Evolutionary conservation across 1,140 invertebrate species (phyloP), one percentile per base, ranked within the genome.

Genomic region (Drosophila ironensis): DNA sequence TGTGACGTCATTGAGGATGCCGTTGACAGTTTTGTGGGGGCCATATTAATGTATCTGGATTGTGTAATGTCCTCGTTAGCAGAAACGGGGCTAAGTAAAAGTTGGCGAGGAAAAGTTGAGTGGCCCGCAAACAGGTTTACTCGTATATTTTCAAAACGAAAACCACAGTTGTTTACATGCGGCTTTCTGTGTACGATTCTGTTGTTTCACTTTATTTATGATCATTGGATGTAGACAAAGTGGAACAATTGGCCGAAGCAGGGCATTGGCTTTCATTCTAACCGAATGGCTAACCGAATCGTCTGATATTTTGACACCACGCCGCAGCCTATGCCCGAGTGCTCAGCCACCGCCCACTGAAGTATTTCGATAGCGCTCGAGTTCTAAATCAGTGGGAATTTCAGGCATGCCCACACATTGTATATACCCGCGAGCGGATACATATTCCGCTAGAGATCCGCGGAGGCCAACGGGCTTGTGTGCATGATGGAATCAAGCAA

Each of bases 401-500:
- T 14, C 5, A 52, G 35, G 20, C 38, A 66, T 33, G 6, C 45
- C 16, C 56, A 37, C 60, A 64, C 37, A 33, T 11, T 11, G 16
- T 16, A 14, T 11, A 54, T n/a, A n/a, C n/a, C n/a, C n/a, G n/a
- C n/a, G n/a, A n/a, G n/a, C n/a, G n/a, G 40, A 63, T 28, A 60
- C 19, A 42, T 5, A 22, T 16, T 40, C 17, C 41, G 22, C 37
- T n/a, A 38, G 45, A 16, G 12, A 25, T 19, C 20, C 28, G 27
- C 9, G 24, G 11, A 42, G 22, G 41, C 17, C 20, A 42, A 20
- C 40, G 30, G 24, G 17, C 40, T 38, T 48, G 22, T 45, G 33
- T 41, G 17, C 68, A 64, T 72, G 57, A 82, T 82, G 38, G 84
- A 82, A 82, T 82, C 61, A 84, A 78, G 73, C 56, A 57, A 60